Base-by-base conservation (phyloP, 1,140 invertebrate species). In the Campoletis sonorensis region DNA sequence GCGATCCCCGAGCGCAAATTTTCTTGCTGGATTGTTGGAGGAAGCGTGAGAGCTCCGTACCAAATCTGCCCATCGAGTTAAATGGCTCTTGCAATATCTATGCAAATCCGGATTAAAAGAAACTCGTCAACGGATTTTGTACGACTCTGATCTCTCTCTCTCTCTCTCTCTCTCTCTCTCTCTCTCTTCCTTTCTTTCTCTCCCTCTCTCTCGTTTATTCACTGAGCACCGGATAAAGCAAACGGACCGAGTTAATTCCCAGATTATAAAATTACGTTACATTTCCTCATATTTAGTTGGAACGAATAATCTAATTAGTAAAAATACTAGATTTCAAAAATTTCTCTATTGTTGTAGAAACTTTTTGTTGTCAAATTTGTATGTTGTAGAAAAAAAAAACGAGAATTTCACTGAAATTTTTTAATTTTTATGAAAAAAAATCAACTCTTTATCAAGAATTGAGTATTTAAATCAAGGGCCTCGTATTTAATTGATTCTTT, bases 21-120 rank as follows among this genome's bases (percentile, higher is more conserved):
- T 33, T 70, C 67, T 30, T 33, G 67, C 27, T 30, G 26, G 27
- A 67, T 67, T 26, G 26, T 67, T 26, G 7, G 64, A 13, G 23
- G 18, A 68, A 68, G n/a, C n/a, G 54, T 16, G 26, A 13, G 78
- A 76, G 54, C 30, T 54, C 49, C 21, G 30, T 33, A 70, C 67
- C 30, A 33, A 70, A 70, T 70, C 67, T 15, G 67, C 27, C 30
- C 67, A 33, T 70, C 67, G 67, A 54, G 21, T 58, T 76, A 49
- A 76, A 61, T 26, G 40, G 23, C 51, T 30, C 21, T 61, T 27
- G 18, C 26, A 33, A 77, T 77, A 77, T 61, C 51, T 61, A 37
- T 61, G 33, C 33, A 79, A 79, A 79, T 45, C 23, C 21, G 30
- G 54, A 77, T 61, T 30, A 70, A 70, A 70, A 33, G 30, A 70